Percentiles rank a stretch among this genome's conserved stretches.
These are phyloP conservation scores for Drosophila parabipectinata DNA, from an alignment of 1,140 invertebrate species.

Conservation along the genomic window DNA sequence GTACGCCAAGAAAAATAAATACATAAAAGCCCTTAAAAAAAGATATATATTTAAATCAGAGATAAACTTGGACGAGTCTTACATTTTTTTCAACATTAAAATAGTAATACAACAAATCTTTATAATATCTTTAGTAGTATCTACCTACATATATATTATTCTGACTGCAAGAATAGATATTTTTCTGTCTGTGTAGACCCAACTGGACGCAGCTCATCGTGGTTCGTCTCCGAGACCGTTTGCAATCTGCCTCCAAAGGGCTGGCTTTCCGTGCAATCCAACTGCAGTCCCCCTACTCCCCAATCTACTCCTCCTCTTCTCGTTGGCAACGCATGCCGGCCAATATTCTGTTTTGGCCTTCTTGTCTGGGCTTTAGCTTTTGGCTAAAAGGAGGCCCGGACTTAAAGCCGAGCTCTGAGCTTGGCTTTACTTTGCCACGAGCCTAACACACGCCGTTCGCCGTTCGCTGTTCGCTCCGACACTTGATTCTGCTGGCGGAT, in stretches of 20 bases:
- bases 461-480: conserved; percentile 43
- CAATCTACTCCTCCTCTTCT: background rate
- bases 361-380: background rate
- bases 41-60: background rate
- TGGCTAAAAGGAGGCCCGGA: conserved; percentile 9
- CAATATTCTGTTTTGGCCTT: conserved; percentile 2
- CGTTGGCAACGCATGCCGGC: conserved; percentile 26
- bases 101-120: too few relatives aligned
- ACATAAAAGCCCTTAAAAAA: background rate
- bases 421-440: conserved; percentile 71
- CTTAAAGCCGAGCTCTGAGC: conserved; percentile 7
- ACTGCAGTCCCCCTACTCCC: conserved; percentile 27
- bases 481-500: conserved; percentile 66
- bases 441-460: conserved; percentile 78
- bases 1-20: background rate
- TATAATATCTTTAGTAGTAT: too few relatives aligned
- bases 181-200: conserved; percentile 21
- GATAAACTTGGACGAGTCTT: background rate
- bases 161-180: background rate
- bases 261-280: conserved; percentile 20
- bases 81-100: too few relatives aligned
- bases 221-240: conserved; percentile 9
- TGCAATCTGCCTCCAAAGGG: conserved; percentile 24
- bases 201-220: background rate
- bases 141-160: too few relatives aligned